Evolutionary conservation across 23 tunicate species (phyloP).

Genomic region (Halocynthia aurantium): DNA sequence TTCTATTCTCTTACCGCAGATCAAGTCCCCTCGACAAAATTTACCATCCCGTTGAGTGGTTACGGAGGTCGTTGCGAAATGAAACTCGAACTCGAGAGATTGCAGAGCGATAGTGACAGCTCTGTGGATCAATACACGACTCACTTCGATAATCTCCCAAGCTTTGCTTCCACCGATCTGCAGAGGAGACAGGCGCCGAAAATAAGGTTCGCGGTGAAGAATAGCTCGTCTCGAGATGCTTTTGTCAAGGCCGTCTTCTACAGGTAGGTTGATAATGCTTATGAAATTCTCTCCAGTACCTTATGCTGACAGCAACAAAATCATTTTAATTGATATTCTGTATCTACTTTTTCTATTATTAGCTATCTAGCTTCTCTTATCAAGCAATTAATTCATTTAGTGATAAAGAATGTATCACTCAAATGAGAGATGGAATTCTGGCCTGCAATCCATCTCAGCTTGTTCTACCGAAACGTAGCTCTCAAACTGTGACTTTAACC

Average conservation of each 20-base stretch:
- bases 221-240: conserved; percentile 45
- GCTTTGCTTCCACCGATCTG: neutral
- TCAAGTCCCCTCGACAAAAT: conserved; percentile 69
- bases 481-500: conserved; percentile 13
- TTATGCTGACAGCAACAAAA: neutral
- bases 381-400: no score
- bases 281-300: neutral
- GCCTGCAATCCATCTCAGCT: conserved; percentile 50
- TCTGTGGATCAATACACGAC: neutral
- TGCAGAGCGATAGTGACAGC: conserved; percentile 4
- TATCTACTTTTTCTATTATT: neutral
- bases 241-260: conserved; percentile 46
- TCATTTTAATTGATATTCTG: neutral
- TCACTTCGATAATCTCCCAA: neutral
- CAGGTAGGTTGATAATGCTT: conserved; percentile 31
- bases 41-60: conserved; percentile 75
- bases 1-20: conserved; percentile 5
- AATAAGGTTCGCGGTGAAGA: conserved; percentile 11
- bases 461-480: conserved; percentile 29
- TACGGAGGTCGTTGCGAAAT: conserved; percentile 62
- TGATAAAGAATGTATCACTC: no score
- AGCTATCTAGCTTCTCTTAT: no score
- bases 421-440: no score
- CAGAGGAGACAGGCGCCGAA: conserved; percentile 1
- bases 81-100: conserved; percentile 24